Evolutionary conservation across 2,797 vertebrate species (phyloP).

Genomic region (Parambassis ranga): DNA sequence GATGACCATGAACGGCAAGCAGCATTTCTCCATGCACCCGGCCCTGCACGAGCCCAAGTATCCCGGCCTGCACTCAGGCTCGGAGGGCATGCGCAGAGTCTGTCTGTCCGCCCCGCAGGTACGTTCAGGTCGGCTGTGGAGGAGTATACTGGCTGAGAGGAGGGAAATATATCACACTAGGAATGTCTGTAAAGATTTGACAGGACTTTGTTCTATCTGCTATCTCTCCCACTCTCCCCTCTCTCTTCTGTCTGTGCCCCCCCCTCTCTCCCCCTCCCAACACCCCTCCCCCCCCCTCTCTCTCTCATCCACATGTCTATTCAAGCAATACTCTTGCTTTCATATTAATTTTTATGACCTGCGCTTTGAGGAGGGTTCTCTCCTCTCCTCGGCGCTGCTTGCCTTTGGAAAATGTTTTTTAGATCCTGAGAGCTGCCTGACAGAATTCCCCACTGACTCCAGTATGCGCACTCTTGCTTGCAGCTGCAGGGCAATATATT

Average conservation of each 20-base stretch:
- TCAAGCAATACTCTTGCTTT: conserved; percentile 85
- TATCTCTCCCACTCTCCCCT: conserved; percentile 48
- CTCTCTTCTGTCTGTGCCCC: not conserved
- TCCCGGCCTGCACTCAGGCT: conserved; percentile 85
- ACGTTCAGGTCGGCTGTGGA: conserved; percentile 72
- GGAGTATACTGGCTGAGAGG: conserved; percentile 1
- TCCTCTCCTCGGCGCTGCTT: conserved; percentile 78
- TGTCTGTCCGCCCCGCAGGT: conserved; percentile 95
- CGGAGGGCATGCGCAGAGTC: conserved; percentile 93
- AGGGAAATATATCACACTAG: conserved; percentile 32
- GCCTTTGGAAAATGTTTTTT: conserved; percentile 87
- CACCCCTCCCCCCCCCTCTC: not conserved
- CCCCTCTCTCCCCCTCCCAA: not conserved
- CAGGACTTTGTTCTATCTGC: conserved; percentile 71
- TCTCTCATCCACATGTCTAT: conserved; percentile 83
- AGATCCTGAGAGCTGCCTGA: conserved; percentile 89
- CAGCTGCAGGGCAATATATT: conserved; percentile 99
- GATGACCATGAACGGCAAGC: conserved; percentile 96
- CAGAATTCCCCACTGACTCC: conserved; percentile 95
- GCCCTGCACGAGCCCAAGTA: conserved; percentile 91
- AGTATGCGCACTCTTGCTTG: conserved; percentile 86
- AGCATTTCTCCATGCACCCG: conserved; percentile 91
- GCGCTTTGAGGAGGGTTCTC: conserved; percentile 88
- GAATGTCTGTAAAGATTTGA: conserved; percentile 78
- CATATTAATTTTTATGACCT: conserved; percentile 99